Percentiles rank a stretch among this genome's conserved stretches.
Evolutionary conservation across 2,888 invertebrate genomes (phyloP).

Genomic region (Lacanobia oleracea): DNA sequence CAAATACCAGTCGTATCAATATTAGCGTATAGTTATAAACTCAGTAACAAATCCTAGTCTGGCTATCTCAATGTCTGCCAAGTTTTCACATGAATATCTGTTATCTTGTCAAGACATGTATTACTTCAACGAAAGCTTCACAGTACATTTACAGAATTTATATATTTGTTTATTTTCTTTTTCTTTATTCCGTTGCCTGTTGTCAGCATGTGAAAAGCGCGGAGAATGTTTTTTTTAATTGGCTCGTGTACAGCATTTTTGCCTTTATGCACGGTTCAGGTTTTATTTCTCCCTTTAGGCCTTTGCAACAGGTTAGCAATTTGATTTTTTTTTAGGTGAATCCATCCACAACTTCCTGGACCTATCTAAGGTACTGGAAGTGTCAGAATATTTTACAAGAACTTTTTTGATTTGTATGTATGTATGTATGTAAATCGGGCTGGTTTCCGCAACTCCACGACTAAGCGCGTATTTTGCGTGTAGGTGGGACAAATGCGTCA

Average conservation of each 20-base stretch:
- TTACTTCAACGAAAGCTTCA: constrained; percentile 28
- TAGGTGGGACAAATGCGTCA: no score
- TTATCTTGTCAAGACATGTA: constrained; percentile 43
- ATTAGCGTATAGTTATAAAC: constrained; percentile 43
- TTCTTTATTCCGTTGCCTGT: constrained; percentile 5
- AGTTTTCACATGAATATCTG: constrained; percentile 52
- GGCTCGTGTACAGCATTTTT: not conserved
- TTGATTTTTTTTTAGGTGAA: not conserved
- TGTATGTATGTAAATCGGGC: no score
- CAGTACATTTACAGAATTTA: constrained; percentile 32
- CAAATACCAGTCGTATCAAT: constrained; percentile 46
- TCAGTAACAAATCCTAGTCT: constrained; percentile 40
- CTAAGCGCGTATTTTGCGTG: no score
- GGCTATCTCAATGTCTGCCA: constrained; percentile 43
- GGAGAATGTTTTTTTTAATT: constrained; percentile 8
- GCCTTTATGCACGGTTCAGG: not conserved
- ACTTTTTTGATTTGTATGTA: no score
- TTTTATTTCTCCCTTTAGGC: constrained; percentile 25
- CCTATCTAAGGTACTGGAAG: not conserved
- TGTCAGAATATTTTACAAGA: not conserved
- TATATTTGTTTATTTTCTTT: constrained; percentile 23
- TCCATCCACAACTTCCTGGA: not conserved
- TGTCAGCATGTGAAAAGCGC: constrained; percentile 8
- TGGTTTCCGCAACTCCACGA: no score
- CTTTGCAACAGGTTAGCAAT: constrained; percentile 21